Evolutionary conservation across 1,140 invertebrate genomes (phyloP), one percentile per base, ranked within the genome.

Genomic region (Hormaphis cornu): DNA sequence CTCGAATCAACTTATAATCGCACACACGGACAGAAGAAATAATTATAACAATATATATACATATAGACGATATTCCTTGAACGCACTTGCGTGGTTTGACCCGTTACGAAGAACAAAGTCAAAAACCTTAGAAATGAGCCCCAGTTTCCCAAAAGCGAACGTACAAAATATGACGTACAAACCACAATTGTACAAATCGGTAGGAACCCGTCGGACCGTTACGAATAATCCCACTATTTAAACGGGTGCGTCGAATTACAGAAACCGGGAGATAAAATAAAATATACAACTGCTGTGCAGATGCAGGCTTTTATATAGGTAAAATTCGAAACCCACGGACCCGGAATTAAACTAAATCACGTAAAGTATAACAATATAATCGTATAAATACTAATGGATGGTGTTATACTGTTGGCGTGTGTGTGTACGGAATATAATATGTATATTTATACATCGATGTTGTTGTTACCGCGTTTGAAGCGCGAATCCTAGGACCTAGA

Each of bases 271-370:
- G 58, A 44, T 24, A 44, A 30, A 44, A 44, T 61, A 9, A 61
- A 33, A 44, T 24, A 61, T 24, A 61, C 40, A n/a, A n/a, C n/a
- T n/a, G n/a, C n/a, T n/a, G n/a, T n/a, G n/a, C n/a, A n/a, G n/a
- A n/a, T n/a, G n/a, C n/a, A n/a, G n/a, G n/a, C n/a, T n/a, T n/a
- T n/a, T n/a, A n/a, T n/a, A n/a, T 61, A 42, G 18, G 58, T 61
- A 40, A 61, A 53, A 61, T 44, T 20, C 12, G 24, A 24, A 54
- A 56, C 53, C n/a, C 58, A 28, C 24, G 24, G 24, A 40, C 28
- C 9, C 58, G 9, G 35, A 14, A 30, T 61, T 61, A 61, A 44
- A 44, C 16, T 61, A 44, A 61, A 61, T 61, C 37, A 30, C 16
- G 37, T 8, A 8, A 44, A 44, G 37, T 28, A 28, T 44, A 61